phyloP scores from a whole-genome alignment of 2,888 invertebrate species.

The Tigriopus californicus region DNA sequence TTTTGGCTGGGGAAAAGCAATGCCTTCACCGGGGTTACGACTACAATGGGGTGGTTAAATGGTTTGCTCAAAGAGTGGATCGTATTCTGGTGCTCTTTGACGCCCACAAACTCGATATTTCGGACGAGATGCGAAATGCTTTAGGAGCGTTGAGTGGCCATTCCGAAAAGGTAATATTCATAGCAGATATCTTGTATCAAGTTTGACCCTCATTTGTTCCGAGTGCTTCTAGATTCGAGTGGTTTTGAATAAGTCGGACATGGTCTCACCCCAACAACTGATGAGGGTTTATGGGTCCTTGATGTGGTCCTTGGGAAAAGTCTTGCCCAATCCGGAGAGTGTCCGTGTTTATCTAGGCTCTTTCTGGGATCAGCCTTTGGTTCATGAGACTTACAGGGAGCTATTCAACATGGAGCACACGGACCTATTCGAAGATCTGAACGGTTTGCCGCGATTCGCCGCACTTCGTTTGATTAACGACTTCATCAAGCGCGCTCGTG shows the following conservation, averaged over 20 bases:
- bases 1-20: conserved; percentile 33
- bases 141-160: conserved; percentile 33
- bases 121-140: conserved; percentile 36
- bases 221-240: conserved; percentile 20
- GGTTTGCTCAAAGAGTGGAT: conserved; percentile 38
- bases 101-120: conserved; percentile 39
- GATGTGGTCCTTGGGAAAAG: conserved; percentile 23
- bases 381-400: conserved; percentile 18
- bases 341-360: conserved; percentile 23
- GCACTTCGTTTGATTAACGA: not conserved
- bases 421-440: not conserved
- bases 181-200: not conserved
- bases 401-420: not conserved
- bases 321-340: conserved; percentile 22
- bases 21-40: conserved; percentile 37
- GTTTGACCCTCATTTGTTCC: too few relatives aligned
- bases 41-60: conserved; percentile 36
- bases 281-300: conserved; percentile 28
- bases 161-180: conserved; percentile 25
- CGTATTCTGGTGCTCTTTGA: conserved; percentile 37
- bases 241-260: conserved; percentile 23
- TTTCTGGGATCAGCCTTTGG: conserved; percentile 23
- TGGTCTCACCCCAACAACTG: conserved; percentile 22
- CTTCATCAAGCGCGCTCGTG: not conserved
- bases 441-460: not conserved